Conservation (phyloP, 2,888 invertebrate species). For the Schizaphis graminum region DNA sequence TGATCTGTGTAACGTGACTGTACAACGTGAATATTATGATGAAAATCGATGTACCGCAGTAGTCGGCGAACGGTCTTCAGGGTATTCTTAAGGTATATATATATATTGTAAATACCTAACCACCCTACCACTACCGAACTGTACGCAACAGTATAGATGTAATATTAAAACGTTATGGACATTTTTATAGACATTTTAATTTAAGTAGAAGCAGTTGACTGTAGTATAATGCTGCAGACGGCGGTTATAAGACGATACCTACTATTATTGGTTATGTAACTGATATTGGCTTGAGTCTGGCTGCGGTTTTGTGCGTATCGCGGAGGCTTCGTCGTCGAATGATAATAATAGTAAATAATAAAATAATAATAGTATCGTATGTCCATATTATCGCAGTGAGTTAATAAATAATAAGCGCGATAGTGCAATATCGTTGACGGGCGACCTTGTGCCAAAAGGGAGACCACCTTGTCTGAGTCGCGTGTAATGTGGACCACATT, state of each 20-base stretch:
- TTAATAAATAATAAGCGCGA: background rate
- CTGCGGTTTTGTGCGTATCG: background rate
- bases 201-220: background rate
- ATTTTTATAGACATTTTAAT: background rate
- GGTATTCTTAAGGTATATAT: background rate
- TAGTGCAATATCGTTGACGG: conserved; percentile 11
- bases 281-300: background rate
- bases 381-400: background rate
- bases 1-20: background rate
- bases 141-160: background rate
- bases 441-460: conserved; percentile 39
- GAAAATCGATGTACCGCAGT: background rate
- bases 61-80: background rate
- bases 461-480: conserved; percentile 4
- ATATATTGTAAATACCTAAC: background rate
- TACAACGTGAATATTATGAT: background rate
- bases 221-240: background rate
- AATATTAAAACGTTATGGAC: background rate
- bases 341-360: background rate
- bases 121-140: background rate
- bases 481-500: background rate
- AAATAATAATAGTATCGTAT: background rate
- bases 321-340: background rate
- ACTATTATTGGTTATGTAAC: background rate
- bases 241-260: background rate